phyloP scores from a whole-genome alignment of 1,140 invertebrate species.

The Drosophila takahashii region DNA sequence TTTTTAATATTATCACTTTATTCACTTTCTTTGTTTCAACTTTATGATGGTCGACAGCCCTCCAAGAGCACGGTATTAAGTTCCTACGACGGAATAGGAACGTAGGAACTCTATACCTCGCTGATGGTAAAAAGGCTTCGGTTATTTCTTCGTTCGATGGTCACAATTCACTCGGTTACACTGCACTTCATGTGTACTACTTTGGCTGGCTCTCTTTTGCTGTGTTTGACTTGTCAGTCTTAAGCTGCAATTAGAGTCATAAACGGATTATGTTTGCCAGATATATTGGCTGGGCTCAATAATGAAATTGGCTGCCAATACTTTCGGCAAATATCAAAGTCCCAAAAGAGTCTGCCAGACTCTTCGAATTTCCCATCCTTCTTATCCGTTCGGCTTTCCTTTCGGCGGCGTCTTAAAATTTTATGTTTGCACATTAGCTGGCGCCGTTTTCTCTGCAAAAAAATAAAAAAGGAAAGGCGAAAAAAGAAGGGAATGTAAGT shows the following conservation, averaged over 20 bases:
- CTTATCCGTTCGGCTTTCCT: constrained; percentile 20
- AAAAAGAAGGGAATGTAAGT: constrained; percentile 21
- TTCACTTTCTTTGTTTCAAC: background rate
- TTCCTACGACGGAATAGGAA: constrained; percentile 80
- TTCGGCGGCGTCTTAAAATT: constrained; percentile 77
- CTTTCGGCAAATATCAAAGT: constrained; percentile 53
- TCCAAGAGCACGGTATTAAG: constrained; percentile 85
- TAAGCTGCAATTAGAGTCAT: constrained; percentile 80
- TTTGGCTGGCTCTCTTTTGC: constrained; percentile 34
- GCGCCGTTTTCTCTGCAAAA: constrained; percentile 41
- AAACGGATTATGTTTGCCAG: constrained; percentile 68
- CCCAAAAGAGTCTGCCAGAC: constrained; percentile 39
- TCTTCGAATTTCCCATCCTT: constrained; percentile 11
- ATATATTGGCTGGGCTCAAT: constrained; percentile 54
- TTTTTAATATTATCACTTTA: background rate
- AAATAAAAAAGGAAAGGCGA: constrained; percentile 1
- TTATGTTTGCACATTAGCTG: constrained; percentile 79
- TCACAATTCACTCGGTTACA: constrained; percentile 36
- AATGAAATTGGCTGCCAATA: constrained; percentile 60
- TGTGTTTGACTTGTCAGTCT: constrained; percentile 66
- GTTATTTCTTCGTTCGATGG: constrained; percentile 10
- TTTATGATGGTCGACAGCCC: constrained; percentile 75
- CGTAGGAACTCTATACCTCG: constrained; percentile 85
- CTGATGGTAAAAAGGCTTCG: constrained; percentile 82
- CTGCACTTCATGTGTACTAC: constrained; percentile 59